Evolutionary conservation across 2,888 invertebrate species (phyloP).

Genomic region (Orchesella flavescens): DNA sequence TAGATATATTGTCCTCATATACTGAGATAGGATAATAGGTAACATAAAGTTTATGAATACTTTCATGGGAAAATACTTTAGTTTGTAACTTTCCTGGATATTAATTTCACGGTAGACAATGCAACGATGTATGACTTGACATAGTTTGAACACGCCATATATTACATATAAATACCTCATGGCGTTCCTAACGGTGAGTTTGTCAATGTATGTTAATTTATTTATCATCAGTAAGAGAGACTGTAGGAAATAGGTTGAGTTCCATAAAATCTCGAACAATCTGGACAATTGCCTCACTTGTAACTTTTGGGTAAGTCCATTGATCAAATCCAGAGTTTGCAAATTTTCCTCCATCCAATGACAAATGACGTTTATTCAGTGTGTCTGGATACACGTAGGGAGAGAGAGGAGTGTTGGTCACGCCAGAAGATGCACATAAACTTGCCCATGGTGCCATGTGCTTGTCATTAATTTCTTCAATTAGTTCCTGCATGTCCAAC

Average conservation of each 20-base stretch:
- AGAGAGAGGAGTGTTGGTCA: slow-evolving; percentile 89
- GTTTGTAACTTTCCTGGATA: neutral
- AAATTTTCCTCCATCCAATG: slow-evolving; percentile 83
- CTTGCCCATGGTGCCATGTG: slow-evolving; percentile 94
- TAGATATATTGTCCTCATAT: no score
- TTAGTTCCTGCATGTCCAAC: slow-evolving; percentile 85
- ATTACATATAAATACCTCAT: no score
- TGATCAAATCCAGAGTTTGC: slow-evolving; percentile 78
- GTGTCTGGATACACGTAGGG: slow-evolving; percentile 90
- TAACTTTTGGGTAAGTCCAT: slow-evolving; percentile 80
- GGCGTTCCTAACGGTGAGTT: no score
- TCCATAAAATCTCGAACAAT: slow-evolving; percentile 86
- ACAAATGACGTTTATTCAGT: slow-evolving; percentile 86
- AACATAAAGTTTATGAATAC: no score
- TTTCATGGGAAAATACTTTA: no score
- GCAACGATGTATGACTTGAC: neutral
- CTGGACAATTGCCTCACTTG: slow-evolving; percentile 79
- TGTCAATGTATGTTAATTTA: slow-evolving; percentile 2
- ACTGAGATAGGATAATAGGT: no score
- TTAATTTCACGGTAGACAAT: neutral
- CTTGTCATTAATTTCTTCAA: slow-evolving; percentile 94
- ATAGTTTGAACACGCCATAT: no score
- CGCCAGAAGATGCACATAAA: slow-evolving; percentile 83
- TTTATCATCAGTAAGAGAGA: slow-evolving; percentile 17
- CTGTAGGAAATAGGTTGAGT: slow-evolving; percentile 88